A percentile compares a stretch with the other conserved stretches of the same genome.
phyloP scores from a whole-genome alignment of 2,797 vertebrate genomes.

The Catostomus latipinnis region DNA sequence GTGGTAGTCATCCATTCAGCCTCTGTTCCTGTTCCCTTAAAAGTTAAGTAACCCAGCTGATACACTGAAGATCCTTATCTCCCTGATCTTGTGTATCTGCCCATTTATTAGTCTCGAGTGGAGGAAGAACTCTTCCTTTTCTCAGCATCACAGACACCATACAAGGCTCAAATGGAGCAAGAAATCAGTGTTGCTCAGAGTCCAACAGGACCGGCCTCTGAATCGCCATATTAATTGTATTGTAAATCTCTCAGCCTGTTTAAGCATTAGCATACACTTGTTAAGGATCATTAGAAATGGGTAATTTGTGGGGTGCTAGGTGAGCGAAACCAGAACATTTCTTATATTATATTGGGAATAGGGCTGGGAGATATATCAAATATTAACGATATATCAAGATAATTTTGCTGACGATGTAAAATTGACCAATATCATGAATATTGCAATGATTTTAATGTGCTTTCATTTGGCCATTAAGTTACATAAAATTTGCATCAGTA shows the following conservation, averaged over 20 bases:
- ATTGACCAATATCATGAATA: background rate
- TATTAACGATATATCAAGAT: no score
- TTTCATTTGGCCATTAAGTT: no score
- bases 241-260: slow-evolving; percentile 33
- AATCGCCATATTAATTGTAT: slow-evolving; percentile 38
- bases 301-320: slow-evolving; percentile 28
- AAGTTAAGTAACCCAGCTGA: slow-evolving; percentile 32
- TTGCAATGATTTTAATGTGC: no score
- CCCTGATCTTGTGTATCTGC: slow-evolving; percentile 16
- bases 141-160: slow-evolving; percentile 36
- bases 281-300: slow-evolving; percentile 39
- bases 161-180: slow-evolving; percentile 12
- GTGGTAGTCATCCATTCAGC: slow-evolving; percentile 14
- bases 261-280: slow-evolving; percentile 37
- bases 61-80: slow-evolving; percentile 27
- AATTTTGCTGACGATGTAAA: no score
- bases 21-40: slow-evolving; percentile 44
- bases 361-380: background rate
- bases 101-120: slow-evolving; percentile 35
- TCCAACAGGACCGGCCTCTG: slow-evolving; percentile 25
- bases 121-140: slow-evolving; percentile 36
- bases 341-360: slow-evolving; percentile 9
- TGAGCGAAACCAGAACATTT: slow-evolving; percentile 16
- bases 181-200: slow-evolving; percentile 41
- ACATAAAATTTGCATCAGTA: no score